Base-by-base conservation (phyloP, 2,113 vertebrate species). In the Tympanuchus pallidicinctus region DNA sequence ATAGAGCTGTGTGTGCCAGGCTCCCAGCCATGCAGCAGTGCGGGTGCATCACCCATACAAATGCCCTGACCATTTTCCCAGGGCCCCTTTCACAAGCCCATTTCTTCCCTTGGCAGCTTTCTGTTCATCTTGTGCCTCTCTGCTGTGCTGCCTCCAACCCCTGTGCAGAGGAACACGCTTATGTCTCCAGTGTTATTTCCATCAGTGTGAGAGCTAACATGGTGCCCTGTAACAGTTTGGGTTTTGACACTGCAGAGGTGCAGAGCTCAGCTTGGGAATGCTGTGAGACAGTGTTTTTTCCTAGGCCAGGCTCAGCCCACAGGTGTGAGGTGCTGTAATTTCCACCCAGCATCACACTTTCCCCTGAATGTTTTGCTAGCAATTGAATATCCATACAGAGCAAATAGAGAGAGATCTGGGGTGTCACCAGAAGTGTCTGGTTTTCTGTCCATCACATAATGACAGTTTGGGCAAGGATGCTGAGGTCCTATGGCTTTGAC, bases 381-480 rank as follows among this genome's bases (percentile, higher is more conserved):
- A 80, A 16, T 71, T 92, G 45, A 40, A 1, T 83, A 73, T 85
- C 63, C 87, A 1, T 79, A 27, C 16, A 6, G 47, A 73, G 71
- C 82, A 93, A 93, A 95, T 93, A 87, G 90, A 87, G 84, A 56
- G 90, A 87, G 84, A 60, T 78, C 52, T 6, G 6, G 59, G 67
- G 75, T 87, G 71, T 91, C 89, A 82, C 25, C 50, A 52, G 50
- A 52, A 27, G 27, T 52, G 50, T 52, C 13, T 52, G 50, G 50
- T 25, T 27, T 52, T 52, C 50, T 52, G 50, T 27, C 50, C 8
- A 15, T 52, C 25, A 52, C 25, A 27, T 13, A 52, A 15, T 15
- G 50, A 27, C 25, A 15, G 50, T 52, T 52, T 52, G 50, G 25
- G 50, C 50, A 52, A 52, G 50, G 50, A 52, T 52, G 25, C 50